phyloP scores from a whole-genome alignment of 2,113 vertebrate genomes.

The Elephantulus edwardii region DNA sequence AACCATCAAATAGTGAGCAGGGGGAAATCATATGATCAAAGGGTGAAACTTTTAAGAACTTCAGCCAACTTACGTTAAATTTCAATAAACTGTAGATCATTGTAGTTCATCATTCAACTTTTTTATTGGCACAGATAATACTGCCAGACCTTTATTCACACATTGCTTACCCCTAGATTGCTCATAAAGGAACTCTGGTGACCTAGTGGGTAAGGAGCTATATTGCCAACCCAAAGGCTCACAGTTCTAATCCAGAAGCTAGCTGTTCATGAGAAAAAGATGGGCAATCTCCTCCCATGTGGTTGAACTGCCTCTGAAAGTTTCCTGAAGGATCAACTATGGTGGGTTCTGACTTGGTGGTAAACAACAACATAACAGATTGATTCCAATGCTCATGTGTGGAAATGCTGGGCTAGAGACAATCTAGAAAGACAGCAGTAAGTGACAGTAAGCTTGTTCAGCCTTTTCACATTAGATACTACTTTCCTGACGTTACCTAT shows the following conservation, averaged over 20 bases:
- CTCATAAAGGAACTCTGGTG: no score
- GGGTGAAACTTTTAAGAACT: conserved; percentile 21
- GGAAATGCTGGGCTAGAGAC: conserved; percentile 25
- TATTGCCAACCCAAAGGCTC: no score
- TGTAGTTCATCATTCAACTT: not conserved
- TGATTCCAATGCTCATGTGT: not conserved
- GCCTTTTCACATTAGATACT: not conserved
- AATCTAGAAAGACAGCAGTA: not conserved
- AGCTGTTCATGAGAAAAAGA: no score
- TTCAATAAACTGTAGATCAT: not conserved
- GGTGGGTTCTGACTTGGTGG: no score
- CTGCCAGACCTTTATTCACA: not conserved
- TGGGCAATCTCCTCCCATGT: no score
- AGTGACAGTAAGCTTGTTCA: not conserved
- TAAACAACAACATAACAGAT: no score
- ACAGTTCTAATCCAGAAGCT: no score
- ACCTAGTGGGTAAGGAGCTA: no score
- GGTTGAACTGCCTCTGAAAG: no score
- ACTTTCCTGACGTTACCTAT: conserved; percentile 33
- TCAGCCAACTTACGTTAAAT: not conserved
- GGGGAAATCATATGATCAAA: no score
- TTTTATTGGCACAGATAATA: not conserved
- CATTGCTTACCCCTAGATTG: not conserved
- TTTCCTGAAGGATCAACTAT: no score
- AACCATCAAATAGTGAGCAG: no score